Percentiles rank a stretch among this genome's conserved stretches.
phyloP scores from a whole-genome alignment of 1,140 invertebrate species.

The Eueides isabella region DNA sequence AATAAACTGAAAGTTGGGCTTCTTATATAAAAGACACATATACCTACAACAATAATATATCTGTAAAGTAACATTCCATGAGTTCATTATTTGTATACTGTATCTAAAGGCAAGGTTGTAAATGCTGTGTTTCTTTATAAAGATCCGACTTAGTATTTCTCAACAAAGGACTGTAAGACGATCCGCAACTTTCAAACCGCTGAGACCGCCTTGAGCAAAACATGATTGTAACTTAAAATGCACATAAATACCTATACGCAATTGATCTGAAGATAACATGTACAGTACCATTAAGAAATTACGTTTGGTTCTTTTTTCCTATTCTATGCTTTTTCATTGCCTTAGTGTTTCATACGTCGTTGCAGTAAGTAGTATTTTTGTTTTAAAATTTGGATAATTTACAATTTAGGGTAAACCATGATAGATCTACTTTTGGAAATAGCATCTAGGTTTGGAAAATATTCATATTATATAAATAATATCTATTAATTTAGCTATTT shows the following conservation, averaged over 20 bases:
- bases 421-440: too few species aligned
- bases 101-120: slow-evolving; percentile 1
- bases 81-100: slow-evolving; percentile 2
- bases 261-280: slow-evolving; percentile 20
- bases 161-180: slow-evolving; percentile 18
- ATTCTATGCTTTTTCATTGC: neutral
- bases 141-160: slow-evolving; percentile 21
- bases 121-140: slow-evolving; percentile 13
- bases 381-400: too few species aligned
- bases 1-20: neutral
- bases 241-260: neutral
- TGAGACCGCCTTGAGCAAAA: neutral
- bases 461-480: too few species aligned
- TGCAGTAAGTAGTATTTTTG: neutral
- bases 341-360: neutral
- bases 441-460: too few species aligned
- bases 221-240: slow-evolving; percentile 8
- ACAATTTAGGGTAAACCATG: too few species aligned
- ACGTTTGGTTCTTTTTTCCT: neutral
- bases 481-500: too few species aligned
- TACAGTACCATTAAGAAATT: neutral
- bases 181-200: slow-evolving; percentile 25
- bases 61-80: neutral
- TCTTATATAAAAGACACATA: neutral
- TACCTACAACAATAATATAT: neutral